These are phyloP conservation scores for Synodontis membranacea DNA, from an alignment of 2,113 vertebrate genomes.

Conservation along the genomic window DNA sequence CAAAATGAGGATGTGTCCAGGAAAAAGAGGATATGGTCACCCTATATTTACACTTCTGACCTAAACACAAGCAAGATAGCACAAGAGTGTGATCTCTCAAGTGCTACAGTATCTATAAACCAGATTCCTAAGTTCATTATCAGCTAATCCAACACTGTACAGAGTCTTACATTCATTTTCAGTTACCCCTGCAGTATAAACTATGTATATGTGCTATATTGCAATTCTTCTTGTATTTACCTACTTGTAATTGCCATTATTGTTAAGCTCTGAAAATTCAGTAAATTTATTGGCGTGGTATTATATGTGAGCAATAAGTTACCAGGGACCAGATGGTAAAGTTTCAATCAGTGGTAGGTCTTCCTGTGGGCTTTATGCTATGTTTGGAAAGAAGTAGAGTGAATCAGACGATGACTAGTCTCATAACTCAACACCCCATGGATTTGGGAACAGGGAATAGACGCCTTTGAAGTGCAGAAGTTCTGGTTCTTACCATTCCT, in stretches of 20 bases:
- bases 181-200: background rate
- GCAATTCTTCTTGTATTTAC: background rate
- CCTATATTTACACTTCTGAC: background rate
- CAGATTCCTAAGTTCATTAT: too few relatives aligned
- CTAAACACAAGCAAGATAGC: background rate
- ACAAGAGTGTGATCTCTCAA: too few relatives aligned
- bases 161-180: too few relatives aligned
- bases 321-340: constrained; percentile 1
- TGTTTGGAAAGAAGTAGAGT: constrained; percentile 38
- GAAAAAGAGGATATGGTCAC: too few relatives aligned
- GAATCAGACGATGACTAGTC: constrained; percentile 45
- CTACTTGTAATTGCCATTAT: background rate
- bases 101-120: too few relatives aligned
- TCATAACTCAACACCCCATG: constrained; percentile 52
- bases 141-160: too few relatives aligned
- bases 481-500: constrained; percentile 27
- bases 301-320: background rate
- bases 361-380: background rate
- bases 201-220: background rate
- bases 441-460: constrained; percentile 43
- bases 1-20: too few relatives aligned
- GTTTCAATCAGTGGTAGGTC: constrained; percentile 11
- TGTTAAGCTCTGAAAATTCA: background rate
- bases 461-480: constrained; percentile 19
- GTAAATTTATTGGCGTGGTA: background rate